These are phyloP conservation scores for Cephus sareptanus DNA, from an alignment of 2,888 invertebrate genomes.

Conservation along the genomic window DNA sequence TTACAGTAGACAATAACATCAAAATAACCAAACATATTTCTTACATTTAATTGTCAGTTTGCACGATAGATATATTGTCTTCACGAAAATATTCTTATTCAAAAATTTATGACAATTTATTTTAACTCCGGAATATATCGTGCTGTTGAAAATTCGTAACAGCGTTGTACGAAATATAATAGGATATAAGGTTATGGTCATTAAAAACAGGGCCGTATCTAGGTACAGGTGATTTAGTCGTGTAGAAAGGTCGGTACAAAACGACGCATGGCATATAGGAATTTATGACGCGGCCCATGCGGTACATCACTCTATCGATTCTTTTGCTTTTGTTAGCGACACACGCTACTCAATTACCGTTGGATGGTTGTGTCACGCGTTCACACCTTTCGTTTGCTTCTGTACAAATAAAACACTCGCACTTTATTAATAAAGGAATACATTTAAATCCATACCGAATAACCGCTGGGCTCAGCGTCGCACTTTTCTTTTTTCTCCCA, in stretches of 20 bases:
- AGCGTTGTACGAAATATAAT: neutral
- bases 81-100: neutral
- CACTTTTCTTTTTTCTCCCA: no score
- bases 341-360: no score
- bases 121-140: constrained; percentile 2
- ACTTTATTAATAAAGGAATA: no score
- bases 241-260: neutral
- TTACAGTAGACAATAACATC: neutral
- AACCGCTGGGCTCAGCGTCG: no score
- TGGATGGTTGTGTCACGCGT: no score
- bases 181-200: neutral
- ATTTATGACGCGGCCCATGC: neutral
- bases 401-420: no score
- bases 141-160: neutral
- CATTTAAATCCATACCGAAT: no score
- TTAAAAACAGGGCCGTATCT: neutral
- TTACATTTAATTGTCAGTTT: neutral
- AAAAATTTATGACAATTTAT: neutral
- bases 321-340: neutral
- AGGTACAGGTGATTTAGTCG: neutral
- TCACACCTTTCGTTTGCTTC: no score
- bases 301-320: neutral
- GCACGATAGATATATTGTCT: neutral
- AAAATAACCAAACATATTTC: neutral
- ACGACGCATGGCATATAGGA: neutral